phyloP scores from a whole-genome alignment of 2,113 vertebrate genomes.

The Aegypius monachus region DNA sequence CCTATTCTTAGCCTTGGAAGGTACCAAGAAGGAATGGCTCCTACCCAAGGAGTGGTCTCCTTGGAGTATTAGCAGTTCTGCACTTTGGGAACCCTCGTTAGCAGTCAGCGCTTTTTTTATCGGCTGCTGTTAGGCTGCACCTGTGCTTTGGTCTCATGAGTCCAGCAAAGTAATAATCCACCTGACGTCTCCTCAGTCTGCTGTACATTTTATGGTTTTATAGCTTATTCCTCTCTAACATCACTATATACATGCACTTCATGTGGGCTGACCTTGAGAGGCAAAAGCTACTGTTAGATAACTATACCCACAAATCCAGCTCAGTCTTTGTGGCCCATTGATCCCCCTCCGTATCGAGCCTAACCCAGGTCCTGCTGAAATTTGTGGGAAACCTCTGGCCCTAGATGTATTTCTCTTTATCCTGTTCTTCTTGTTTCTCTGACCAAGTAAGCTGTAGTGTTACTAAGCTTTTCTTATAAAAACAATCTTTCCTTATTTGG shows the following conservation, averaged over 20 bases:
- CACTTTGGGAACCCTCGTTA: neutral
- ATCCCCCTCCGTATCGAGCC: neutral
- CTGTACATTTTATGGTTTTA: neutral
- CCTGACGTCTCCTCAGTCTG: conserved; percentile 6
- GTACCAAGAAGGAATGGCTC: neutral
- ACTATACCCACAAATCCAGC: neutral
- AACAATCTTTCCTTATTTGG: neutral
- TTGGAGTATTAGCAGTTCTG: neutral
- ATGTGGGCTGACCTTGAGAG: conserved; percentile 22
- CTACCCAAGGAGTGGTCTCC: neutral
- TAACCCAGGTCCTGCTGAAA: neutral
- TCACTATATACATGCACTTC: neutral
- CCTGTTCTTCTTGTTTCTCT: neutral
- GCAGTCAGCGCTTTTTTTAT: conserved; percentile 3
- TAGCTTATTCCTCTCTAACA: neutral
- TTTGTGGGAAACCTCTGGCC: neutral
- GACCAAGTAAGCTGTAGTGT: neutral
- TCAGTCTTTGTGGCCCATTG: neutral
- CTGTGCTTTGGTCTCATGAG: conserved; percentile 4
- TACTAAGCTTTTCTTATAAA: neutral
- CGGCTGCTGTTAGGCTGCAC: neutral
- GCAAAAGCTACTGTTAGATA: neutral
- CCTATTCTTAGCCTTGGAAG: neutral
- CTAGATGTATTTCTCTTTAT: neutral
- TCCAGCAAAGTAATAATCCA: conserved; percentile 23